Base-by-base conservation (phyloP, 2,888 invertebrate species). In the Steinernema scapterisci region DNA sequence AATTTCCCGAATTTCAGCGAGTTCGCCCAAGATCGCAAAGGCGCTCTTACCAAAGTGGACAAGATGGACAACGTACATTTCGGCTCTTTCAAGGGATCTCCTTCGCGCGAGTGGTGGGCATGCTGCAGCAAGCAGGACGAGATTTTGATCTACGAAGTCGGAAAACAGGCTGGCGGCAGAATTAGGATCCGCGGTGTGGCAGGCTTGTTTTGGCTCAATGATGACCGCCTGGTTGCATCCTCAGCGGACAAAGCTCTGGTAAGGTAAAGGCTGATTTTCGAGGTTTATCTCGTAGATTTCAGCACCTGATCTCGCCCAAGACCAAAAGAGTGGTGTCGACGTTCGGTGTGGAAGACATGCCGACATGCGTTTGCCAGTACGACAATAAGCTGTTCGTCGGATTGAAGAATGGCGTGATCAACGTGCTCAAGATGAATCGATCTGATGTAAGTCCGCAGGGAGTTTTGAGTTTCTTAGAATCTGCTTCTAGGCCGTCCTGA, bases 401-500 rank as follows among this genome's bases (percentile, higher is more conserved):
- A 5, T 63, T 56, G 21, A 73, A 54, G 13, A 73, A 38, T 2
- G 54, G 43, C 1, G 21, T 11, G 3, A 27, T 63, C 6, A 21
- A 11, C 13, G 27, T 63, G 27, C 31, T 25, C 16, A 63, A 63
- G 16, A 38, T 31, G 63, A 63, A 63, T 31, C 63, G 63, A 11
- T 25, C 31, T 27, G 63, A 63, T 38, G 63, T 63, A 31, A 13
- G 63, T n/a, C n/a, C n/a, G n/a, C n/a, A n/a, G n/a, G n/a, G n/a
- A n/a, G n/a, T n/a, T 13, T 31, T 31, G 1, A 38, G 9, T 38
- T 38, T 38, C 9, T 9, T 38, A 38, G 9, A 38, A 38, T 6
- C 9, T 38, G 38, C 9, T 38, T 38, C 38, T n/a, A 38, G 38
- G 9, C 38, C 9, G 9, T 38, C 38, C 38, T 38, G 3, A 38